Percentiles rank a stretch among this genome's conserved stretches.
Evolutionary conservation across 2,888 invertebrate species (phyloP).

Genomic region (Corbicula japonica): DNA sequence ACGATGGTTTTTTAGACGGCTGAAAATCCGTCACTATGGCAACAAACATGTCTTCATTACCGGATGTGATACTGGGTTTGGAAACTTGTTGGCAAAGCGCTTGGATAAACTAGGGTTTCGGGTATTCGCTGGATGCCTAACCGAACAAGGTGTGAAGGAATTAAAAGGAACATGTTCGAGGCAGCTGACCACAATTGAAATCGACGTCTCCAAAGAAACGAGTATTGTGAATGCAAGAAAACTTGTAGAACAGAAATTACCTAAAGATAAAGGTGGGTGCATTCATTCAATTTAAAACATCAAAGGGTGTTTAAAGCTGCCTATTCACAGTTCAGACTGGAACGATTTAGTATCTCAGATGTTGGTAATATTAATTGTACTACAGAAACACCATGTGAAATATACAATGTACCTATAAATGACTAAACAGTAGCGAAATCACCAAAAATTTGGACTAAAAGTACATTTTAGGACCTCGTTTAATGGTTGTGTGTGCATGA

Average conservation of each 20-base stretch:
- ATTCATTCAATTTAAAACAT: neutral
- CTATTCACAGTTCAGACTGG: too few species aligned
- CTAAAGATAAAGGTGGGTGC: constrained; percentile 63
- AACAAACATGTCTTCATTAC: constrained; percentile 75
- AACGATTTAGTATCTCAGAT: too few species aligned
- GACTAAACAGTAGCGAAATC: too few species aligned
- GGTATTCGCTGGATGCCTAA: constrained; percentile 74
- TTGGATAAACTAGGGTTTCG: constrained; percentile 70
- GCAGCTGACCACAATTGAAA: constrained; percentile 51
- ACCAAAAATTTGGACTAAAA: too few species aligned
- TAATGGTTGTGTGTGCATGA: too few species aligned
- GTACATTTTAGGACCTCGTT: too few species aligned
- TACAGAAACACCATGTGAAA: too few species aligned
- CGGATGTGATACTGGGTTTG: constrained; percentile 80
- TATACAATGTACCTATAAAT: too few species aligned
- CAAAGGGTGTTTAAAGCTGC: too few species aligned
- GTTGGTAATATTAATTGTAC: too few species aligned
- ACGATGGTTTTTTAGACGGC: constrained; percentile 45
- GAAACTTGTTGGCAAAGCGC: constrained; percentile 69
- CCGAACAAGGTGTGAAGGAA: constrained; percentile 57
- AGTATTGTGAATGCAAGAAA: constrained; percentile 64
- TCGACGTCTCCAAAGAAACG: constrained; percentile 70
- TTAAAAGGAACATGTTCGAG: constrained; percentile 57
- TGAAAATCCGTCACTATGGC: constrained; percentile 56
- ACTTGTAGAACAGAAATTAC: constrained; percentile 59